These are phyloP conservation scores for Megalops cyprinoides DNA, from an alignment of 2,797 vertebrate species.

Conservation along the genomic window DNA sequence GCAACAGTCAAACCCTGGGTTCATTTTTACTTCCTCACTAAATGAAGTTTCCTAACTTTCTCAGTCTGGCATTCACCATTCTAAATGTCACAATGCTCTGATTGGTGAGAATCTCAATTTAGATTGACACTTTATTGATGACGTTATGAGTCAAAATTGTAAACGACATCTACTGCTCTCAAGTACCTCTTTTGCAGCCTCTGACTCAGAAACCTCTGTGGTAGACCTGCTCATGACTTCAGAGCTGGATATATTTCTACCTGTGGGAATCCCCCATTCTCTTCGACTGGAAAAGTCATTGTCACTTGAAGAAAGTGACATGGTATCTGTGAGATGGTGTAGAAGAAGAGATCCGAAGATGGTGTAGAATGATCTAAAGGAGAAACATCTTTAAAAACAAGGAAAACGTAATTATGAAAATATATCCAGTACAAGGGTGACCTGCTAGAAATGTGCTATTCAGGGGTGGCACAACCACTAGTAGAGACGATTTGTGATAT, in stretches of 20 bases:
- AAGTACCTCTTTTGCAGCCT: conserved; percentile 18
- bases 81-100: too few species aligned
- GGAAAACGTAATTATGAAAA: background rate
- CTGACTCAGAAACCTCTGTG: conserved; percentile 20
- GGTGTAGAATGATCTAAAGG: conserved; percentile 26
- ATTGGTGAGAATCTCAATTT: too few species aligned
- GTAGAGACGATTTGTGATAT: too few species aligned
- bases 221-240: conserved; percentile 8
- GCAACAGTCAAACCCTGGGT: too few species aligned
- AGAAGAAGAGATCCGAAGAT: too few species aligned
- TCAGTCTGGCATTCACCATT: too few species aligned
- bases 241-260: background rate
- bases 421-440: background rate
- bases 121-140: too few species aligned
- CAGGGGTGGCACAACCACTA: background rate
- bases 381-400: background rate
- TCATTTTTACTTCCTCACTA: too few species aligned
- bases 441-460: background rate
- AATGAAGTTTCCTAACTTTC: too few species aligned
- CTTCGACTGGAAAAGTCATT: conserved; percentile 1
- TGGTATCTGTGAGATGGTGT: background rate
- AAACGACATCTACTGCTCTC: too few species aligned
- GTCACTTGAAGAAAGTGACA: conserved; percentile 20
- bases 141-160: too few species aligned
- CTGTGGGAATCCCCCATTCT: background rate